Evolutionary conservation across 2,797 vertebrate species (phyloP), one percentile per base, ranked within the genome.

Genomic region (Hozukius guyotensis): DNA sequence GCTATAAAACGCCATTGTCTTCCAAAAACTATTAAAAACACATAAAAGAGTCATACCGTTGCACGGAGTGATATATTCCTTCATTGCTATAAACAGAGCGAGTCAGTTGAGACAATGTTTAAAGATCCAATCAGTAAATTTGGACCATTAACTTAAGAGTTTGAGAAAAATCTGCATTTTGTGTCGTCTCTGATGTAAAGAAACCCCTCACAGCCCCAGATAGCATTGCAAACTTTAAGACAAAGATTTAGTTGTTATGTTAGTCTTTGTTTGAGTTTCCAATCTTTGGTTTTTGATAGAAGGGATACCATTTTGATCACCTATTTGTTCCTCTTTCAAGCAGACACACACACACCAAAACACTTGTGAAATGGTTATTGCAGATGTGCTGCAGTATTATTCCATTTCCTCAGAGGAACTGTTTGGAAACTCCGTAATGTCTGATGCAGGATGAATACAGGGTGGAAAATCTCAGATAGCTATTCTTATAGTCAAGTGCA

Each of bases 401-500:
- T 81, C 72, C 42, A 25, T 69, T 82, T 73, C 76, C 76, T 84
- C 66, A 27, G 32, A 55, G 63, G 67, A 77, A 77, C 32, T 77
- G 72, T 82, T 69, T 60, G 16, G 42, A 52, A 64, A 25, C 29
- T 24, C 4, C 42, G 49, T 46, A n/a, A 62, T 60, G 52, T 34
- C 55, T n/a, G 3, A 71, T 49, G 49, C 66, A 64, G 66, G 77
- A 77, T 69, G 71, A 42, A 60, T 32, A 24, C 52, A n/a, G 65
- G 36, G 55, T 20, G 70, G 71, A 59, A 42, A 64, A 60, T 32
- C 66, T 53, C 71, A 46, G 65, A 80, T n/a, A 70, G 27, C 49
- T 67, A 10, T 78, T 81, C 49, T 63, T 73, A 10, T 2, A 31
- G 46, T 75, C 60, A 22, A 11, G 13, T 31, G 25, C 5, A 4